Base-by-base conservation (phyloP, 2,797 vertebrate species). In the Ctenopoma kingsleyae region DNA sequence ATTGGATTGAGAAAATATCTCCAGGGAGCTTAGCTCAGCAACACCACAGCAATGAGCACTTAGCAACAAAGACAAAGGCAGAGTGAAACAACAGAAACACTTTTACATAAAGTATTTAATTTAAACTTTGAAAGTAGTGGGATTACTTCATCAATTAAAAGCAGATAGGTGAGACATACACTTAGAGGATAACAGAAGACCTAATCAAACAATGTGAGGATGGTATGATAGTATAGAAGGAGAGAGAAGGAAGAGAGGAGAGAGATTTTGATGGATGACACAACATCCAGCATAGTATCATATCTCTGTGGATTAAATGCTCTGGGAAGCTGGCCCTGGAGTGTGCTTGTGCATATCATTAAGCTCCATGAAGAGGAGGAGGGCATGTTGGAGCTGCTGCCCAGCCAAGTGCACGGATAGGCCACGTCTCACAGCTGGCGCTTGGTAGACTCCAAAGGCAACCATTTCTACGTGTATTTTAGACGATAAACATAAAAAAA, bases 311-410 rank as follows among this genome's bases (percentile, higher is more conserved):
- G 92, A 93, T 93, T 92, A 93, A 92, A 92, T 87, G 89, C 89
- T 92, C 85, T 84, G 87, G 83, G 88, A 91, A 91, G 80, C 78
- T 84, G 90, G 89, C 85, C 86, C 85, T 16, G 41, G 89, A 85
- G 90, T 92, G 92, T 93, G 92, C 89, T 87, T 91, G 89, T 91
- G 91, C 91, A 93, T 93, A 84, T 92, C 86, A 89, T 93, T 91
- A 93, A 85, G 78, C 67, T 70, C 81, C 76, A 79, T 79, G 79
- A 86, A 87, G 89, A 89, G 82, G 82, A 86, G 80, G 87, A 72
- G 78, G 74, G 81, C 79, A 81, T 66, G 52, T 69, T 61, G 67
- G 71, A 90, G 88, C 84, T 80, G 82, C 79, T 78, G 81, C 76
- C 59, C 57, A 76, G 81, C 88, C 87, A 87, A 91, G 84, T 86